Conservation (phyloP, 30 jellyfish, hydroid and myxozoan genomes). For the Aurelia coerulea region DNA sequence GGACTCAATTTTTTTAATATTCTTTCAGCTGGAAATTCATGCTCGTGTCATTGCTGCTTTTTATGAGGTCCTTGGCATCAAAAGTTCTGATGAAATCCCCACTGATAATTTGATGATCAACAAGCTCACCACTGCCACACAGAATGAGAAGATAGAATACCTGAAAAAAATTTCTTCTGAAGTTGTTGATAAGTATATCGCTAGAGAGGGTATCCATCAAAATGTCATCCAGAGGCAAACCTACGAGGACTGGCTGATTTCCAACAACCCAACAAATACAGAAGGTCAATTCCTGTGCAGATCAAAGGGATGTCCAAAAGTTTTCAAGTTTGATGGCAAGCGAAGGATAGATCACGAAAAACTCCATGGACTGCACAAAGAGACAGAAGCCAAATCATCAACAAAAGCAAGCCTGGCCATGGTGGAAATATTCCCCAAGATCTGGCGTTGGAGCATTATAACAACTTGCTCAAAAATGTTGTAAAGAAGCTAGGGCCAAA, state of each 20-base stretch:
- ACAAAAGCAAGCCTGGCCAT: conserved; percentile 23
- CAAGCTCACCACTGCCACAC: no score
- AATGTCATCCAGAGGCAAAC: neutral
- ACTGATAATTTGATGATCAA: no score
- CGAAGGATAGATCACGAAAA: no score
- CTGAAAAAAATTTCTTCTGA: neutral
- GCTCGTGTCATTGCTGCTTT: conserved; percentile 1
- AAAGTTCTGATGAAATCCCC: neutral
- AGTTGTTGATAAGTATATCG: no score
- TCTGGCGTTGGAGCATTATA: conserved; percentile 46
- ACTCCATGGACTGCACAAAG: no score
- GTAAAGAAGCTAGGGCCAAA: conserved; percentile 39
- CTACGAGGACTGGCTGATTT: no score
- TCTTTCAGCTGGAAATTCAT: no score
- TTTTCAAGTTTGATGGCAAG: no score
- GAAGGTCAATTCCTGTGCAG: neutral
- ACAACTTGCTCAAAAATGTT: conserved; percentile 15
- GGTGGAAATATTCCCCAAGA: conserved; percentile 64
- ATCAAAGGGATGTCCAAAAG: neutral
- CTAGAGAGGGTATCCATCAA: neutral
- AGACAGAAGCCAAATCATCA: no score
- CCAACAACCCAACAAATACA: neutral
- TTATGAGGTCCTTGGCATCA: conserved; percentile 2
- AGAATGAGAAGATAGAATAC: no score
- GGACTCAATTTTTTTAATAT: neutral